These are phyloP conservation scores for Triplophysa yarkandensis DNA, from an alignment of 2,797 vertebrate genomes.

Conservation along the genomic window DNA sequence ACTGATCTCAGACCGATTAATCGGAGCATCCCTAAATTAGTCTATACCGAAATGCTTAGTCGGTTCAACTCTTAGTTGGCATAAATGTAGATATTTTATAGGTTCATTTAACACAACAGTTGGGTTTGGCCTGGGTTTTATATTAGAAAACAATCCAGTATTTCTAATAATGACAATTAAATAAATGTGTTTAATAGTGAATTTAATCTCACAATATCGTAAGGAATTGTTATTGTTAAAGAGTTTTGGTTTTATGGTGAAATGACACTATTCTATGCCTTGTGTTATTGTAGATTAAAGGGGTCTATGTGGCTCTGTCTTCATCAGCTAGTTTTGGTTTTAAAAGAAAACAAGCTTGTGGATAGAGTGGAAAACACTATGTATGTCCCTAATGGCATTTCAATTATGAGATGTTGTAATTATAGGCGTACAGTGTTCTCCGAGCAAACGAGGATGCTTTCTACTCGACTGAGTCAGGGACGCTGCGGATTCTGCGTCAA, in stretches of 20 bases:
- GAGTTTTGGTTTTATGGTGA: not conserved
- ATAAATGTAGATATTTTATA: too few species aligned
- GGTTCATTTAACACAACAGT: too few species aligned
- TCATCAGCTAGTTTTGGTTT: not conserved
- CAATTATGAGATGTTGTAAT: not conserved
- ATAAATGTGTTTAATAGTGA: too few species aligned
- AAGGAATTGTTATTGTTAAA: not conserved
- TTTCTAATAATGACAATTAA: too few species aligned
- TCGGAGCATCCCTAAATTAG: too few species aligned
- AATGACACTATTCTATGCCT: not conserved
- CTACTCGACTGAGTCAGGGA: slow-evolving; percentile 50
- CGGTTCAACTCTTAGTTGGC: too few species aligned
- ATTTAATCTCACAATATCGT: not conserved
- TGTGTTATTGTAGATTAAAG: not conserved
- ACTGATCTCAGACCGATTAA: too few species aligned
- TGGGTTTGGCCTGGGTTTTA: too few species aligned
- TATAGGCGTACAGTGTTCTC: slow-evolving; percentile 11
- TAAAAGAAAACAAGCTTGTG: not conserved
- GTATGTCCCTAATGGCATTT: slow-evolving; percentile 7
- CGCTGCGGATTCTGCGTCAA: slow-evolving; percentile 42
- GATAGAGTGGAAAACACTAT: not conserved
- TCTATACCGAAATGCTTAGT: too few species aligned
- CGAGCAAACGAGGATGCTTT: not conserved
- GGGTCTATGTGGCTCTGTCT: not conserved
- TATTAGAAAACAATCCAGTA: too few species aligned